Percentiles rank a stretch among this genome's conserved stretches.
Conservation (phyloP, 2,113 vertebrate genomes). For the Phyllostomus hastatus region DNA sequence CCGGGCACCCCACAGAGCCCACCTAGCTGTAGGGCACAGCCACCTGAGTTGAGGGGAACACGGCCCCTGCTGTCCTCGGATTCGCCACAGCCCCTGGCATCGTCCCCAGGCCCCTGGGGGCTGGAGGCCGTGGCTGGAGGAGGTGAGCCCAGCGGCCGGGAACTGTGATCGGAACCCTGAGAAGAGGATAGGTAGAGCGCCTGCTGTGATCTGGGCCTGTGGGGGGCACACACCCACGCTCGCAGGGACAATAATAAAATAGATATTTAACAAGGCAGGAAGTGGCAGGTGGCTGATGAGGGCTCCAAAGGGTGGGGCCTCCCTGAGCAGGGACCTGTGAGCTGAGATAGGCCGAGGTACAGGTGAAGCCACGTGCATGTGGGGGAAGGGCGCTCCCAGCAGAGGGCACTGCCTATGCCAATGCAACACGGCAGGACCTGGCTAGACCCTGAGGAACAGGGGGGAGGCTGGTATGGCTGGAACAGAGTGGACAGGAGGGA, state of each 20-base stretch:
- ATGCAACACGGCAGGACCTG: fast-evolving
- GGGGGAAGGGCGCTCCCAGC: background rate
- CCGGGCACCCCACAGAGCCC: constrained; percentile 78
- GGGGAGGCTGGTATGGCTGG: background rate
- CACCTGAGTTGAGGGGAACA: background rate
- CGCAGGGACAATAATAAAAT: background rate
- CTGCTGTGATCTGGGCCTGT: background rate
- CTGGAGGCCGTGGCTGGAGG: constrained; percentile 22
- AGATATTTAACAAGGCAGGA: background rate
- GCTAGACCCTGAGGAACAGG: background rate
- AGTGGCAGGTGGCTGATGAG: background rate
- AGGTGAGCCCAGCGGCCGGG: constrained; percentile 15
- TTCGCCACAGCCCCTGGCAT: background rate
- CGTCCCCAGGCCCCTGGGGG: constrained; percentile 55
- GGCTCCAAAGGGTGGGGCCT: background rate
- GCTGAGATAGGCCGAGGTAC: background rate
- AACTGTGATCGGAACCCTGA: background rate
- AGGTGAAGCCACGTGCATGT: fast-evolving
- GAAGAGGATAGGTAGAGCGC: background rate
- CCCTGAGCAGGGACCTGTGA: background rate
- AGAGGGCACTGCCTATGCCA: background rate
- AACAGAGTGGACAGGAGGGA: background rate
- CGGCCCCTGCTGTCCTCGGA: background rate
- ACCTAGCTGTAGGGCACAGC: background rate
- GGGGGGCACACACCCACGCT: background rate